A percentile compares a stretch with the other conserved stretches of the same genome.
Conservation (phyloP, 1,140 invertebrate genomes). For the Drosophila athabasca region DNA sequence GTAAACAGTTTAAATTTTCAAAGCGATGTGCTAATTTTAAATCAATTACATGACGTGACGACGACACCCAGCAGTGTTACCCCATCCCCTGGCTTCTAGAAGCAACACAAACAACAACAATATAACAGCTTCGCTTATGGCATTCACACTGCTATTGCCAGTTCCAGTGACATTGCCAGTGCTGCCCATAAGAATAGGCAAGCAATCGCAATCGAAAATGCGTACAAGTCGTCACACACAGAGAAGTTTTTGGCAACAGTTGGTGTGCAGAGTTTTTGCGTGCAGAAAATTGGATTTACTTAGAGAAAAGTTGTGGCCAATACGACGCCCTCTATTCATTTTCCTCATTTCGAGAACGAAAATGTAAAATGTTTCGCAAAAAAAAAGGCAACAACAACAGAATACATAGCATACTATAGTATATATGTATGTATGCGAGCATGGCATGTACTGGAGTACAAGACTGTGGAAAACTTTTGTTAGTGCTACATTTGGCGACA, state of each 20-base stretch:
- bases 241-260: constrained; percentile 66
- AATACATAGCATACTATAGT: neutral
- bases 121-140: constrained; percentile 29
- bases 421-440: constrained; percentile 11
- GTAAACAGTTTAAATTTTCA: constrained; percentile 79
- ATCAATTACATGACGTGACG: constrained; percentile 77
- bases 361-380: constrained; percentile 26
- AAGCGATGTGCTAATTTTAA: constrained; percentile 79
- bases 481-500: constrained; percentile 69
- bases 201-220: constrained; percentile 66
- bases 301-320: constrained; percentile 59
- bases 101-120: neutral
- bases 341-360: constrained; percentile 16
- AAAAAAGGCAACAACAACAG: constrained; percentile 6
- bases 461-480: constrained; percentile 56
- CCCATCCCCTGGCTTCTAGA: neutral
- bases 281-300: constrained; percentile 55
- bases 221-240: constrained; percentile 42
- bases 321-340: constrained; percentile 57
- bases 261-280: constrained; percentile 71
- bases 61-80: constrained; percentile 44
- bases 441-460: constrained; percentile 8
- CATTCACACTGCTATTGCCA: constrained; percentile 40
- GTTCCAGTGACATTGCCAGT: constrained; percentile 17
- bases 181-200: constrained; percentile 44